phyloP scores from a whole-genome alignment of 2,113 vertebrate genomes.

The Coracopsis vasa region DNA sequence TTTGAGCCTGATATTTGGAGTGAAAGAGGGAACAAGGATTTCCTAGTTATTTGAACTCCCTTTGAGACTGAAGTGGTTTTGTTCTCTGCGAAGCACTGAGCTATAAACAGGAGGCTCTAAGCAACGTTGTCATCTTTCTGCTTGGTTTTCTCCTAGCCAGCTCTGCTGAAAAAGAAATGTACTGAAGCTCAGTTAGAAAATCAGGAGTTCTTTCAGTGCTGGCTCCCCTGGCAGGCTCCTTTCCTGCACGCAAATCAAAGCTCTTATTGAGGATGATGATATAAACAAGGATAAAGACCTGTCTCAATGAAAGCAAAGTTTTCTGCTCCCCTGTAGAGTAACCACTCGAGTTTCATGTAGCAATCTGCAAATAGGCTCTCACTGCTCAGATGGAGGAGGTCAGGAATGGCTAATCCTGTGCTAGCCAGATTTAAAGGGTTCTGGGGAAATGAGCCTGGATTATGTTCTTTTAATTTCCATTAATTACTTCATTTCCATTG shows the following conservation, averaged over 20 bases:
- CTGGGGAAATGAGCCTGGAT: not conserved
- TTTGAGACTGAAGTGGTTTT: not conserved
- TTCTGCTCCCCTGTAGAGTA: not conserved
- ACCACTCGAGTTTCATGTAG: not conserved
- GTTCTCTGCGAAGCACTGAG: not conserved
- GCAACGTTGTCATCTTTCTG: not conserved
- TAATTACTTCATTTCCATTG: not conserved
- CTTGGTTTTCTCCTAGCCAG: not conserved
- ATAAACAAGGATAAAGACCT: constrained; percentile 26
- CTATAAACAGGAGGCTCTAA: not conserved
- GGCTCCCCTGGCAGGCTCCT: not conserved
- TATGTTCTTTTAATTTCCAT: not conserved
- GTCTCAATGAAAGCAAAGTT: not conserved
- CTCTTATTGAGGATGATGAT: not conserved
- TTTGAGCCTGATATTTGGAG: not conserved
- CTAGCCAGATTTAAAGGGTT: not conserved
- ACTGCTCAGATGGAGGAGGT: not conserved
- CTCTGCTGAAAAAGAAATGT: not conserved
- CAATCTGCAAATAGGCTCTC: not conserved
- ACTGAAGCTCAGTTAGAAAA: not conserved
- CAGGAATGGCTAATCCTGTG: not conserved
- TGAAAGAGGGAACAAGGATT: not conserved
- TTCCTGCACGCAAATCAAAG: not conserved
- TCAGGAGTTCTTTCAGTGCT: not conserved
- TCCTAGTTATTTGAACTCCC: not conserved